These are phyloP conservation scores for Leptestheria dahalacensis DNA, from an alignment of 1,140 invertebrate genomes.

Conservation along the genomic window DNA sequence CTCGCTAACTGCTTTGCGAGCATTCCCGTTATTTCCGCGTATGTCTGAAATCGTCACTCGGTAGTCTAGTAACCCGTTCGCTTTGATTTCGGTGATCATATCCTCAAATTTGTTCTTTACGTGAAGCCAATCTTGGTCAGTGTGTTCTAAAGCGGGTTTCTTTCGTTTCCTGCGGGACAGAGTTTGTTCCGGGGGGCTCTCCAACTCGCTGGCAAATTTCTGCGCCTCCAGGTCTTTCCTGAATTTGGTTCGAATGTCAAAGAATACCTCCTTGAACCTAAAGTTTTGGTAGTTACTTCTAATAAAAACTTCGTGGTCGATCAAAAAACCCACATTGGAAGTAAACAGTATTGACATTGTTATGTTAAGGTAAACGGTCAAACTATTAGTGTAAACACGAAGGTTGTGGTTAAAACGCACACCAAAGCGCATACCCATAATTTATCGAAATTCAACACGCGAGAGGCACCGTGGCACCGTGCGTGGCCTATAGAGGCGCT, in stretches of 20 bases:
- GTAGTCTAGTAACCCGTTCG: not conserved
- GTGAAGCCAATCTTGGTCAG: not conserved
- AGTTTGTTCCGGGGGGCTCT: not conserved
- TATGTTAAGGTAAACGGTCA: too few relatives aligned
- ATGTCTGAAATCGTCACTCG: not conserved
- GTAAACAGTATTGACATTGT: too few relatives aligned
- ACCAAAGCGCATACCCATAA: too few relatives aligned
- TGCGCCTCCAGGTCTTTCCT: constrained; percentile 7
- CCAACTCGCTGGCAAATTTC: not conserved
- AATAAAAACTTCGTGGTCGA: not conserved
- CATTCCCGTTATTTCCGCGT: not conserved
- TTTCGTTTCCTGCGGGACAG: not conserved
- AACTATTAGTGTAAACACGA: too few relatives aligned
- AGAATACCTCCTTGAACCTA: not conserved
- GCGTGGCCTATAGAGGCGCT: too few relatives aligned
- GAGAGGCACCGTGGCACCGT: too few relatives aligned
- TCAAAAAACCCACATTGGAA: too few relatives aligned
- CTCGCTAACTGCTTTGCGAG: not conserved
- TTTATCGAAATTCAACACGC: too few relatives aligned
- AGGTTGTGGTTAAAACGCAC: too few relatives aligned
- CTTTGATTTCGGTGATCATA: not conserved
- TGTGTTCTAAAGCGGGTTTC: not conserved
- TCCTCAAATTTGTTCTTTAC: not conserved
- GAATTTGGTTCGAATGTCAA: constrained; percentile 11
- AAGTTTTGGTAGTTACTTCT: not conserved